These are phyloP conservation scores for Ciconia maguari DNA, from an alignment of 2,113 vertebrate species.

Conservation along the genomic window DNA sequence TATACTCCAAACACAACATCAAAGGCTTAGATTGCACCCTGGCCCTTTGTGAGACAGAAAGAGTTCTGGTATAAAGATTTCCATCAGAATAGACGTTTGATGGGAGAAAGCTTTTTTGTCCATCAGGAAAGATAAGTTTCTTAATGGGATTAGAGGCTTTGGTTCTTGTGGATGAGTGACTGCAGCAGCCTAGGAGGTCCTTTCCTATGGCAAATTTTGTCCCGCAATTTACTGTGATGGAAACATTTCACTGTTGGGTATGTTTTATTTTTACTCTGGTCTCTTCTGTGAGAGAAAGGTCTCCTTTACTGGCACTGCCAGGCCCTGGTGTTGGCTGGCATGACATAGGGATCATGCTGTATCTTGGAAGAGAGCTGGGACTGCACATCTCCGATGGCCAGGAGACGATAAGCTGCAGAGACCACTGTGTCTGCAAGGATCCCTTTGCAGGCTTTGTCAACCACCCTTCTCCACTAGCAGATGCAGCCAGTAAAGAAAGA, in stretches of 20 bases:
- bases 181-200: slow-evolving; percentile 29
- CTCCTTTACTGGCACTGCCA: neutral
- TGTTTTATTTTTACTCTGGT: neutral
- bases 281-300: neutral
- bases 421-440: neutral
- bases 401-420: neutral
- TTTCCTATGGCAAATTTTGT: neutral
- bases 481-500: neutral
- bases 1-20: slow-evolving; percentile 61
- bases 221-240: neutral
- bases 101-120: slow-evolving; percentile 53
- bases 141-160: slow-evolving; percentile 54
- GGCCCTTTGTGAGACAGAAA: slow-evolving; percentile 32
- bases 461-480: neutral
- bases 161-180: slow-evolving; percentile 16
- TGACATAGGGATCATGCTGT: too few species aligned
- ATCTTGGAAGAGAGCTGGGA: neutral
- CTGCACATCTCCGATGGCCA: neutral
- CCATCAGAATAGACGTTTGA: slow-evolving; percentile 57
- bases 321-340: neutral
- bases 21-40: slow-evolving; percentile 59
- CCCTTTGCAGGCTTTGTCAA: neutral
- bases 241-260: neutral
- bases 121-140: slow-evolving; percentile 54
- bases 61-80: slow-evolving; percentile 56